Evolutionary conservation across 2,888 invertebrate genomes (phyloP).

Genomic region (Trichogramma evanescens): DNA sequence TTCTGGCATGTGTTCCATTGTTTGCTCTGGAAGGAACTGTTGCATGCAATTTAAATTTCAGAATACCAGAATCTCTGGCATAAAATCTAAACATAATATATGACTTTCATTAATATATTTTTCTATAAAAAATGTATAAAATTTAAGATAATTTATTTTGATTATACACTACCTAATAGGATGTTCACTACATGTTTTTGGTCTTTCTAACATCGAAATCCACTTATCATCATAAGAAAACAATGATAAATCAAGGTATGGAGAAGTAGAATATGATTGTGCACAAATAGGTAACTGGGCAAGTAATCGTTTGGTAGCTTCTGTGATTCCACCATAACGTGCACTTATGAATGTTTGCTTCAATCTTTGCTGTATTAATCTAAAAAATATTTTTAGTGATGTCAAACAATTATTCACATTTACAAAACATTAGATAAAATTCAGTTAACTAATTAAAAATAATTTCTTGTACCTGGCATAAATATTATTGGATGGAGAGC

Average conservation of each 20-base stretch:
- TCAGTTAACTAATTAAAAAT: neutral
- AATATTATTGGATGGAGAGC: conserved; percentile 85
- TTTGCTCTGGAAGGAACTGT: conserved; percentile 59
- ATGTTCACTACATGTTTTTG: conserved; percentile 86
- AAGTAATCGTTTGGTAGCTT: conserved; percentile 81
- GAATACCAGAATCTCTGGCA: conserved; percentile 69
- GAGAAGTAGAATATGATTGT: conserved; percentile 88
- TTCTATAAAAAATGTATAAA: neutral
- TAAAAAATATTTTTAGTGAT: conserved; percentile 21
- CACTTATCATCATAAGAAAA: conserved; percentile 95
- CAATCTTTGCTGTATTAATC: conserved; percentile 63
- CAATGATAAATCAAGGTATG: conserved; percentile 83
- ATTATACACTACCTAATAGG: conserved; percentile 68
- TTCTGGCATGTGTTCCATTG: conserved; percentile 59
- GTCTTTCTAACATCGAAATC: conserved; percentile 91
- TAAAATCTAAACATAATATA: conserved; percentile 60
- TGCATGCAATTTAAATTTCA: conserved; percentile 72
- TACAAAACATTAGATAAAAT: conserved; percentile 12
- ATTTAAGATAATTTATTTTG: neutral
- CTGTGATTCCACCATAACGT: conserved; percentile 80
- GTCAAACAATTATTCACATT: conserved; percentile 5
- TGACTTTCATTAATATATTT: neutral
- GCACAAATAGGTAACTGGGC: conserved; percentile 90
- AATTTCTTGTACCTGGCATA: conserved; percentile 57
- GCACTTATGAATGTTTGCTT: conserved; percentile 86